A percentile compares a stretch with the other conserved stretches of the same genome.
Evolutionary conservation across 53 echinoderm and acorn worm species (phyloP).

Genomic region (Astropecten irregularis): DNA sequence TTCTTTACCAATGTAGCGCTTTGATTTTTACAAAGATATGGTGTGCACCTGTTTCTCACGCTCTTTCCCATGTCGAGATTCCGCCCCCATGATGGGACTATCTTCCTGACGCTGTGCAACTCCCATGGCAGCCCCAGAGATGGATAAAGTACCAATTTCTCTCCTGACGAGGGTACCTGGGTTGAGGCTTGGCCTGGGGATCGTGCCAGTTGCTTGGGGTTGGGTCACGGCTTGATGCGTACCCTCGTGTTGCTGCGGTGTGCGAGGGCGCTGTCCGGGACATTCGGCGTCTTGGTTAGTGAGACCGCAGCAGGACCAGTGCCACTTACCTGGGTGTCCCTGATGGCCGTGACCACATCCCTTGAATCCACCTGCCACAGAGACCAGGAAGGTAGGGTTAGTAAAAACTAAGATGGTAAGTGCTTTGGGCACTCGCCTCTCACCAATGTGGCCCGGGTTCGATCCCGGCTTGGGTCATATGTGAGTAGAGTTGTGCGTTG

Average conservation of each 20-base stretch:
- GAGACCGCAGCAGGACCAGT: conserved; percentile 95
- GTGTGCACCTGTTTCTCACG: conserved; percentile 38
- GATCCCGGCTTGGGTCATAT: too few species aligned
- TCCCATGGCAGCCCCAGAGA: not conserved
- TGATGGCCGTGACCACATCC: conserved; percentile 95
- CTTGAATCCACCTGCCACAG: conserved; percentile 93
- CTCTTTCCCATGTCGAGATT: conserved; percentile 8
- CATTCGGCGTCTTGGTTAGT: conserved; percentile 59
- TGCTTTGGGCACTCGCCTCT: too few species aligned
- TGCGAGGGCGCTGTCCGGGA: conserved; percentile 21
- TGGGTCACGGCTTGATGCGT: too few species aligned
- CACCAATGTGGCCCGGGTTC: too few species aligned
- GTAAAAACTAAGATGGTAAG: too few species aligned
- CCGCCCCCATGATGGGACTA: conserved; percentile 1
- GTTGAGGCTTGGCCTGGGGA: not conserved
- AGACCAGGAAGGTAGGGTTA: not conserved
- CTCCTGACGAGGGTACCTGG: not conserved
- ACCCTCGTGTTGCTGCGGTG: conserved; percentile 9
- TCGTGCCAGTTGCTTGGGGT: too few species aligned
- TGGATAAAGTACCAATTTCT: not conserved
- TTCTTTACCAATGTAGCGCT: too few species aligned
- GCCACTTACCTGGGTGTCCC: conserved; percentile 91
- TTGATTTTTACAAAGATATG: conserved; percentile 7
- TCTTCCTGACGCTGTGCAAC: not conserved
- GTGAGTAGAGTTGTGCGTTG: too few species aligned